These are phyloP conservation scores for Andrena dorsata DNA, from an alignment of 2,888 invertebrate species.

Conservation along the genomic window DNA sequence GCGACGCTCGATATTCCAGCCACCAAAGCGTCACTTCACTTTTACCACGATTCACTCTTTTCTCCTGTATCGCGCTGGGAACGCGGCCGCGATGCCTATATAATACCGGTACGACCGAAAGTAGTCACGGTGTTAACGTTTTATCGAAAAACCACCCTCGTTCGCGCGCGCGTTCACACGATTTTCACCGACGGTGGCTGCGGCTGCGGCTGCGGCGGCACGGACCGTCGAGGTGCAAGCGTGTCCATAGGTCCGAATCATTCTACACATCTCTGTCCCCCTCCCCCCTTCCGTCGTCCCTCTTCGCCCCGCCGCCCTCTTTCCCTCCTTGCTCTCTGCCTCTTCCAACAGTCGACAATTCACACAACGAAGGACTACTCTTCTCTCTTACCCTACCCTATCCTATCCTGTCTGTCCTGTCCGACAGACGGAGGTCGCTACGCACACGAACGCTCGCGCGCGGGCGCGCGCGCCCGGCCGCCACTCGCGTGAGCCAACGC, in stretches of 20 bases:
- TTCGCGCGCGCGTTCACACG: conserved; percentile 74
- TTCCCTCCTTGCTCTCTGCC: conserved; percentile 30
- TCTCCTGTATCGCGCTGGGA: conserved; percentile 43
- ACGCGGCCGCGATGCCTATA: conserved; percentile 15
- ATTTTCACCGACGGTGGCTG: conserved; percentile 75
- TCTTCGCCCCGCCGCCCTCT: not conserved
- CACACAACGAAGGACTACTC: conserved; percentile 61
- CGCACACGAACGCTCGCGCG: conserved; percentile 9
- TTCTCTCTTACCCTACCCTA: conserved; percentile 66
- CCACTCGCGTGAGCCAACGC: conserved; percentile 10
- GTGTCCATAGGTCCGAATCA: conserved; percentile 80
- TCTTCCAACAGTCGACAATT: conserved; percentile 3
- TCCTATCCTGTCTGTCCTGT: conserved; percentile 44
- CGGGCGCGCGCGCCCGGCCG: not conserved
- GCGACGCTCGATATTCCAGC: conserved; percentile 77
- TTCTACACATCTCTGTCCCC: conserved; percentile 64
- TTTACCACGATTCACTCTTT: conserved; percentile 58
- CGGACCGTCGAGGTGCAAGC: conserved; percentile 80
- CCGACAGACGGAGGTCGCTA: conserved; percentile 48
- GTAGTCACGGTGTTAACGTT: conserved; percentile 56
- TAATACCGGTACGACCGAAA: conserved; percentile 31
- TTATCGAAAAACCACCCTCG: conserved; percentile 72
- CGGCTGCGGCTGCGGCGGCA: conserved; percentile 74
- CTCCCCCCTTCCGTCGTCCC: not conserved
- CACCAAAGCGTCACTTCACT: conserved; percentile 74